Evolutionary conservation across 2,888 invertebrate genomes (phyloP).

Genomic region (Tipula helvola): DNA sequence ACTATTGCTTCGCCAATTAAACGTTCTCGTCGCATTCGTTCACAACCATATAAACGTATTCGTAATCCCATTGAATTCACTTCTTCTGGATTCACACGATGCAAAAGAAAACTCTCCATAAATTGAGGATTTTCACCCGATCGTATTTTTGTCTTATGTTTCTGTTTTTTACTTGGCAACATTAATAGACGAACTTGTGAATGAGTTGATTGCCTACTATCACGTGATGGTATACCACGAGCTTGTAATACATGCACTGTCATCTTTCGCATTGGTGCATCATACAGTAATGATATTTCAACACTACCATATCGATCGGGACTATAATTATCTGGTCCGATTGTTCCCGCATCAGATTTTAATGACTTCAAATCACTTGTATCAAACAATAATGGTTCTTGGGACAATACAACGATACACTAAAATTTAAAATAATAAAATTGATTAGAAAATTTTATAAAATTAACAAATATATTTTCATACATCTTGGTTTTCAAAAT

Average conservation of each 20-base stretch:
- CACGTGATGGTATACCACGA: slow-evolving; percentile 59
- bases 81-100: slow-evolving; percentile 88
- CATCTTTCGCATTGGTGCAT: slow-evolving; percentile 84
- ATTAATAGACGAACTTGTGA: slow-evolving; percentile 70
- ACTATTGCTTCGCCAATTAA: slow-evolving; percentile 84
- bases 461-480: not conserved
- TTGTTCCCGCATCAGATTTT: slow-evolving; percentile 30
- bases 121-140: slow-evolving; percentile 84
- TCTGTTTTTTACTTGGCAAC: slow-evolving; percentile 84
- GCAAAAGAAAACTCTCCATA: slow-evolving; percentile 82
- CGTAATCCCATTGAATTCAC: slow-evolving; percentile 85
- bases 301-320: slow-evolving; percentile 55
- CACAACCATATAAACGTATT: slow-evolving; percentile 82
- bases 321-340: slow-evolving; percentile 38
- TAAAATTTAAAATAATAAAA: slow-evolving; percentile 20
- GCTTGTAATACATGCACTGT: slow-evolving; percentile 85
- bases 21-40: slow-evolving; percentile 83
- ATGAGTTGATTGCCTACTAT: slow-evolving; percentile 53
- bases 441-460: not conserved
- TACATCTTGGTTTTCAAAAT: slow-evolving; percentile 59
- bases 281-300: slow-evolving; percentile 79
- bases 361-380: slow-evolving; percentile 34
- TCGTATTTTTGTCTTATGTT: slow-evolving; percentile 86
- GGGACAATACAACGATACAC: slow-evolving; percentile 39
- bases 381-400: slow-evolving; percentile 35